phyloP scores from a whole-genome alignment of 2,113 vertebrate genomes.

The Pelusios castaneus region DNA sequence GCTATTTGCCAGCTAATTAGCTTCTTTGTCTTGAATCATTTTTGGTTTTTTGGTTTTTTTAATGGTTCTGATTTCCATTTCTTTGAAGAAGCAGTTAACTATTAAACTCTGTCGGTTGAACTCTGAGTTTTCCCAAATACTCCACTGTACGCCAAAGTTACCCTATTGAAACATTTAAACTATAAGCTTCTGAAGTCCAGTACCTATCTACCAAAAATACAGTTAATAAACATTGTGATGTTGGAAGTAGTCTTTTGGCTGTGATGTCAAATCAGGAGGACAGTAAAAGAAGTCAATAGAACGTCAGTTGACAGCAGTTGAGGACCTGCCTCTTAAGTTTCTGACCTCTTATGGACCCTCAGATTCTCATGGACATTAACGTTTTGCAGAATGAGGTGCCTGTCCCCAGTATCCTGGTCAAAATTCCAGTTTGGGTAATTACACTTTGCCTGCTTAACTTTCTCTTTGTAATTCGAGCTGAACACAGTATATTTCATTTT shows the following conservation, averaged over 20 bases:
- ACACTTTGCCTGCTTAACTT: neutral
- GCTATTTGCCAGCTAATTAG: neutral
- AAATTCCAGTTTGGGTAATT: neutral
- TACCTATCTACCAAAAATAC: neutral
- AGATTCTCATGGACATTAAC: neutral
- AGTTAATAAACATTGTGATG: neutral
- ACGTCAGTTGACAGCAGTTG: neutral
- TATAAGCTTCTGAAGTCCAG: neutral
- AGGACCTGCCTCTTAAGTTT: neutral
- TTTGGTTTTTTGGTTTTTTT: neutral
- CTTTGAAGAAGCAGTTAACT: neutral
- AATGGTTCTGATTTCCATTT: neutral
- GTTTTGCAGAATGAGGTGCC: neutral
- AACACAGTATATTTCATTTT: neutral
- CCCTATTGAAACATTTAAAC: neutral
- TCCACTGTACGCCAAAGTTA: neutral
- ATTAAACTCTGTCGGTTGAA: conserved; percentile 10
- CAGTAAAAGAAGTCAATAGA: neutral
- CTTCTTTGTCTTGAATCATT: neutral
- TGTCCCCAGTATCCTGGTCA: rapidly evolving
- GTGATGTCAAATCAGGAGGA: neutral
- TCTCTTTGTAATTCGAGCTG: neutral
- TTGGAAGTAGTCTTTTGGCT: neutral
- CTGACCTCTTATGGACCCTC: neutral
- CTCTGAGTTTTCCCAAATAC: neutral